These are phyloP conservation scores for Amphiura filiformis DNA, from an alignment of 35 echinoderm and acorn worm species.

Conservation along the genomic window DNA sequence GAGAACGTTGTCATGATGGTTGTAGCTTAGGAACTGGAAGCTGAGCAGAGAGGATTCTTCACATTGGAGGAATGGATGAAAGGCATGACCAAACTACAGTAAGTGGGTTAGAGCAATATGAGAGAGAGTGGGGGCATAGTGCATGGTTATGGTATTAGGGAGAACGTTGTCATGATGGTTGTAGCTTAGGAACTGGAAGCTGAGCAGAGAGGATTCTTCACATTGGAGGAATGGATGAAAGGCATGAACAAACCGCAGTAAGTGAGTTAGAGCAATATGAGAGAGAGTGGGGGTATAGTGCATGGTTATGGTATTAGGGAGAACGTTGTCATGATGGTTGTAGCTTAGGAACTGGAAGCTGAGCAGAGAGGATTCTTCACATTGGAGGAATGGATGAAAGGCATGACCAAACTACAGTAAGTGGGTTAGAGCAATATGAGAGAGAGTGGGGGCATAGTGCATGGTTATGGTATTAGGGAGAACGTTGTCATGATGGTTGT, in stretches of 20 bases:
- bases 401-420: constrained; percentile 86
- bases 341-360: constrained; percentile 81
- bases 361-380: constrained; percentile 90
- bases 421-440: too few relatives aligned
- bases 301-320: too few relatives aligned
- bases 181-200: constrained; percentile 82
- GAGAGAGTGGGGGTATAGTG: too few relatives aligned
- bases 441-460: too few relatives aligned
- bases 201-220: constrained; percentile 87
- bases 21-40: constrained; percentile 77
- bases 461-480: too few relatives aligned
- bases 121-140: too few relatives aligned
- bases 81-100: constrained; percentile 87
- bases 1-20: constrained; percentile 85
- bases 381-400: constrained; percentile 68
- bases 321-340: constrained; percentile 76
- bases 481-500: constrained; percentile 90
- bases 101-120: constrained; percentile 44
- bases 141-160: too few relatives aligned
- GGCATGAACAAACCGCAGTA: constrained; percentile 84
- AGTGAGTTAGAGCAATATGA: too few relatives aligned
- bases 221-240: constrained; percentile 68
- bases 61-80: constrained; percentile 73
- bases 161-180: constrained; percentile 81
- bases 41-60: constrained; percentile 87